phyloP scores from a whole-genome alignment of 2,888 invertebrate genomes.

The Eupsilia transversa region DNA sequence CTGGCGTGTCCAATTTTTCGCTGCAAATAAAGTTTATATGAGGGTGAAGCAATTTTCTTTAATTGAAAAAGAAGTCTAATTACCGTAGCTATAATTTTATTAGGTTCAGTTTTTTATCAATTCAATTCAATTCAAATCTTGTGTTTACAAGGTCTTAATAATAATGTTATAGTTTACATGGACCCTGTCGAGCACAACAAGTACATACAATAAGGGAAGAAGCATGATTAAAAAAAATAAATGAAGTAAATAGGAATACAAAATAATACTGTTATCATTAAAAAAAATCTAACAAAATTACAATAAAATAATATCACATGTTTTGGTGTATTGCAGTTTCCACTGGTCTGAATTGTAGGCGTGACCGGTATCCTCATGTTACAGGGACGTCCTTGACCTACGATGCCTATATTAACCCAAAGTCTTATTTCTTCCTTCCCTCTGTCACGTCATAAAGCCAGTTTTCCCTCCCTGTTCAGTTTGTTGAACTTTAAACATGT shows the following conservation, averaged over 20 bases:
- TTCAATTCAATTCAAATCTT: too few species aligned
- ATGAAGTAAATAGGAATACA: too few species aligned
- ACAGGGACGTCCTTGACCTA: constrained; percentile 45
- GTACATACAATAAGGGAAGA: too few species aligned
- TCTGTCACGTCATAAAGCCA: constrained; percentile 54
- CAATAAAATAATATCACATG: too few species aligned
- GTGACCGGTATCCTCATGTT: constrained; percentile 7
- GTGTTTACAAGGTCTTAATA: too few species aligned
- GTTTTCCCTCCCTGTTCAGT: constrained; percentile 57
- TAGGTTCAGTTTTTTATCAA: not conserved
- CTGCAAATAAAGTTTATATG: not conserved
- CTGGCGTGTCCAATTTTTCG: not conserved
- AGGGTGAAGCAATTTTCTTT: not conserved
- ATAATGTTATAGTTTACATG: too few species aligned
- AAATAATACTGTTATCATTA: too few species aligned
- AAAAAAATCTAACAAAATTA: too few species aligned
- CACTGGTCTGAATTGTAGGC: not conserved
- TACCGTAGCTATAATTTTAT: too few species aligned
- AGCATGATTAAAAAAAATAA: too few species aligned
- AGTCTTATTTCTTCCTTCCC: constrained; percentile 60
- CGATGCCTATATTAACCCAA: constrained; percentile 1
- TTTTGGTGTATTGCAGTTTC: not conserved
- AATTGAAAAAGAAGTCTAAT: not conserved
- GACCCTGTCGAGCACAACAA: too few species aligned
- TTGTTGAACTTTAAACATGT: constrained; percentile 45